Conservation (phyloP, 1,140 invertebrate species). For the Branchinecta lindahli region DNA sequence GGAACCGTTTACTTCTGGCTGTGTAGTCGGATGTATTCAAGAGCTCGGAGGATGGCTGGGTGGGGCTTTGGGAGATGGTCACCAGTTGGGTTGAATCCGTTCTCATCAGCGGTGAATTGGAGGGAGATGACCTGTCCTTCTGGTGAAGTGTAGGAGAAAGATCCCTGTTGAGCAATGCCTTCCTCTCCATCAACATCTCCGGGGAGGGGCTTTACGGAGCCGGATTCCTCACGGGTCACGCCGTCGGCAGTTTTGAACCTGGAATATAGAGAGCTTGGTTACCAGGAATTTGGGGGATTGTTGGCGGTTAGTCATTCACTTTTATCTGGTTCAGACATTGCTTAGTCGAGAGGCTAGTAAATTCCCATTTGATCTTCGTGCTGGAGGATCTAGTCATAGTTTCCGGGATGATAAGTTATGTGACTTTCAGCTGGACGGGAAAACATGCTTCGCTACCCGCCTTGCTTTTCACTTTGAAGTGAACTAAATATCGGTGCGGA, state of each 20-base stretch:
- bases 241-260: slow-evolving; percentile 71
- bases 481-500: no score
- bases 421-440: no score
- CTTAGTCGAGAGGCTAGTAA: no score
- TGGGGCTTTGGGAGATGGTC: slow-evolving; percentile 22
- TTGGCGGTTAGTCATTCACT: no score
- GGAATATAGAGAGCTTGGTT: slow-evolving; percentile 12
- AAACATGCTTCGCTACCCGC: no score
- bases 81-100: slow-evolving; percentile 23
- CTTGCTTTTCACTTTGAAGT: no score
- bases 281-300: no score
- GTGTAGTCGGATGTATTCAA: not conserved
- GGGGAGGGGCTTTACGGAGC: slow-evolving; percentile 47
- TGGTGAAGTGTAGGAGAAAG: slow-evolving; percentile 21
- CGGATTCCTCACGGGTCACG: slow-evolving; percentile 54
- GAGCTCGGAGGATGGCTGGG: not conserved
- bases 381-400: no score
- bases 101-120: slow-evolving; percentile 24
- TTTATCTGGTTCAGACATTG: no score
- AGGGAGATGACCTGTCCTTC: slow-evolving; percentile 22
- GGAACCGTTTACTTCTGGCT: not conserved
- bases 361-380: no score
- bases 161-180: slow-evolving; percentile 19
- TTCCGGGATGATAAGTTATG: no score
- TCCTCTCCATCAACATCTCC: not conserved